Evolutionary conservation across 2,797 vertebrate species (phyloP).

Genomic region (Phylloscopus collybita): DNA sequence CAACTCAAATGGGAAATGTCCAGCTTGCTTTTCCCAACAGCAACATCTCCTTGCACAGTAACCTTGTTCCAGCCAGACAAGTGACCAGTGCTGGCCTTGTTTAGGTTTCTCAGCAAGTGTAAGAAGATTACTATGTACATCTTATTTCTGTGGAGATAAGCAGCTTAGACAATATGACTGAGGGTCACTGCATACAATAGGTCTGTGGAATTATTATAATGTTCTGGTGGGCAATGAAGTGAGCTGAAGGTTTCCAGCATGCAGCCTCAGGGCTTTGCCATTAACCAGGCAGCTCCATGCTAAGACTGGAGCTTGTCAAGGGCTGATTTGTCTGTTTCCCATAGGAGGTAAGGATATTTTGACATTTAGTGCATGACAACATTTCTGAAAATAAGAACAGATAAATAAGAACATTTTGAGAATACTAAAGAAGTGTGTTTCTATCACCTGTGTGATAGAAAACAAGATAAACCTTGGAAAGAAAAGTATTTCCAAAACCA

Average conservation of each 20-base stretch:
- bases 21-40: background rate
- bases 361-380: background rate
- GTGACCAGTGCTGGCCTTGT: conserved; percentile 25
- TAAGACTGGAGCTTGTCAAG: background rate
- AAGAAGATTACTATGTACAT: conserved; percentile 67
- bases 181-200: conserved; percentile 52
- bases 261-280: background rate
- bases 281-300: background rate
- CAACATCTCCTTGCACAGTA: conserved; percentile 25
- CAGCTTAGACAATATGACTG: conserved; percentile 58
- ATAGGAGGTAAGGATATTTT: background rate
- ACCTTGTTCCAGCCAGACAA: conserved; percentile 39
- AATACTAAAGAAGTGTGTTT: background rate
- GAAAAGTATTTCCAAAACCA: background rate
- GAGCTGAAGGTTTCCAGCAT: background rate
- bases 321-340: background rate
- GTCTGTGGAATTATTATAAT: background rate
- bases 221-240: conserved; percentile 9
- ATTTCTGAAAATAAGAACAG: background rate
- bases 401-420: background rate
- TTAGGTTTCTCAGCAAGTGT: conserved; percentile 25
- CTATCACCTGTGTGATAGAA: background rate
- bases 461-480: background rate
- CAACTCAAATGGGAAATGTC: background rate
- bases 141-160: conserved; percentile 63